Percentiles rank a stretch among this genome's conserved stretches.
Conservation (phyloP, 2,888 invertebrate genomes). For the Patella pellucida region DNA sequence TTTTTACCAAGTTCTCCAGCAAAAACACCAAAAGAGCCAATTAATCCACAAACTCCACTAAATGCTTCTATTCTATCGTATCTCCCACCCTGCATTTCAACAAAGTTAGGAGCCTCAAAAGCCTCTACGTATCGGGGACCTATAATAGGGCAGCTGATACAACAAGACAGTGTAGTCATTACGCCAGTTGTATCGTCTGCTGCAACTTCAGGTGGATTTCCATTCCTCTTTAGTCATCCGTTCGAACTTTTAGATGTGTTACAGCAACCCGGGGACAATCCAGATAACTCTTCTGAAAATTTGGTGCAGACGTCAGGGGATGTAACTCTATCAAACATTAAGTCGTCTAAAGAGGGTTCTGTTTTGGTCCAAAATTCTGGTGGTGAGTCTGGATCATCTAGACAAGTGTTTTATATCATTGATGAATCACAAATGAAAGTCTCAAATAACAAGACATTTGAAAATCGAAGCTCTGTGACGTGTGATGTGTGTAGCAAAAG, state of each 20-base stretch:
- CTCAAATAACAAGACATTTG: not conserved
- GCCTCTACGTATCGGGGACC: slow-evolving; percentile 44
- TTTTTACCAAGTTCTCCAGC: not conserved
- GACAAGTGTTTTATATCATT: not conserved
- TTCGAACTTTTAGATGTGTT: slow-evolving; percentile 36
- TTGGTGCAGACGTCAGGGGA: not conserved
- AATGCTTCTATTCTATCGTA: not conserved
- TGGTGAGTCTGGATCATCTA: not conserved
- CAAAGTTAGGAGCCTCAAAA: slow-evolving; percentile 20
- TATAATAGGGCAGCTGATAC: slow-evolving; percentile 56
- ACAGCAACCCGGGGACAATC: not conserved
- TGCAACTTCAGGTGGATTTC: slow-evolving; percentile 28
- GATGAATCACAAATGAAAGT: not conserved
- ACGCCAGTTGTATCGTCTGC: not conserved
- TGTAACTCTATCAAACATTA: not conserved
- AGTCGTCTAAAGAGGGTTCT: not conserved
- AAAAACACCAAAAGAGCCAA: not conserved
- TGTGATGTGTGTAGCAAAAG: slow-evolving; percentile 39
- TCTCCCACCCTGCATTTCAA: not conserved
- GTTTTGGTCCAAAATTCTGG: not conserved
- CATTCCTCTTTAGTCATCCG: slow-evolving; percentile 62
- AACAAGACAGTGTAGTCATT: slow-evolving; percentile 34
- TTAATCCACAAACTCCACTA: not conserved
- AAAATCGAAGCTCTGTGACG: slow-evolving; percentile 8
- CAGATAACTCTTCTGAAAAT: not conserved